Evolutionary conservation across 53 echinoderm and acorn worm species (phyloP).

Genomic region (Patiria pectinifera): DNA sequence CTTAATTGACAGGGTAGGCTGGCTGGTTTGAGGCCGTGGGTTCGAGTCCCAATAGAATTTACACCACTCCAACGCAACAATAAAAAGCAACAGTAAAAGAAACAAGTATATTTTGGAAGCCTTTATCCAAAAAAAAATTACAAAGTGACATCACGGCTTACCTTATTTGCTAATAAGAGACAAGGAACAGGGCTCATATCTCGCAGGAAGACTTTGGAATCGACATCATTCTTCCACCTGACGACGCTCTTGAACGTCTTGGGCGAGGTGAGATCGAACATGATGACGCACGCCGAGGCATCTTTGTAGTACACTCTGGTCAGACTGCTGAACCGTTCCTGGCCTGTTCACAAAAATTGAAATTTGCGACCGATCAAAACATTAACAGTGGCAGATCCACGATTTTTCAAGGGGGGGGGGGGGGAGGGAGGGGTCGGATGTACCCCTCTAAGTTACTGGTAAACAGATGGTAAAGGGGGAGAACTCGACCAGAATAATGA

Average conservation of each 20-base stretch:
- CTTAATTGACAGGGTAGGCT: background rate
- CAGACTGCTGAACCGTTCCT: conserved; percentile 86
- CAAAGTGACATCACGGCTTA: conserved; percentile 26
- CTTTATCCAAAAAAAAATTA: background rate
- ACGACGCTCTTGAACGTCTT: conserved; percentile 84
- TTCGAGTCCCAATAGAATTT: too few relatives aligned
- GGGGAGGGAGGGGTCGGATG: too few relatives aligned
- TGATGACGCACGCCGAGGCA: conserved; percentile 97
- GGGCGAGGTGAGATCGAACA: conserved; percentile 89
- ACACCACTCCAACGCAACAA: too few relatives aligned
- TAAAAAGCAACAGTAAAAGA: too few relatives aligned
- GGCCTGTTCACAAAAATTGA: conserved; percentile 64
- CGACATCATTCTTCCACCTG: conserved; percentile 94
- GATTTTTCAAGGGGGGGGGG: background rate
- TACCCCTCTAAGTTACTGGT: too few relatives aligned
- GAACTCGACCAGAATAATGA: too few relatives aligned
- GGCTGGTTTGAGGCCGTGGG: background rate
- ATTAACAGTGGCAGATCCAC: background rate
- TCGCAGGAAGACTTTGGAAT: conserved; percentile 79
- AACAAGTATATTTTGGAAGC: background rate
- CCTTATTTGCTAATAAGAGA: conserved; percentile 98
- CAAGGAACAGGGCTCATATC: conserved; percentile 92
- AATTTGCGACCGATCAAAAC: background rate
- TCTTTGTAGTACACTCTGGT: conserved; percentile 95
- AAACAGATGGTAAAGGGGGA: too few relatives aligned